Evolutionary conservation across 2,797 vertebrate species (phyloP).

Genomic region (Melanotaenia pygmaea): DNA sequence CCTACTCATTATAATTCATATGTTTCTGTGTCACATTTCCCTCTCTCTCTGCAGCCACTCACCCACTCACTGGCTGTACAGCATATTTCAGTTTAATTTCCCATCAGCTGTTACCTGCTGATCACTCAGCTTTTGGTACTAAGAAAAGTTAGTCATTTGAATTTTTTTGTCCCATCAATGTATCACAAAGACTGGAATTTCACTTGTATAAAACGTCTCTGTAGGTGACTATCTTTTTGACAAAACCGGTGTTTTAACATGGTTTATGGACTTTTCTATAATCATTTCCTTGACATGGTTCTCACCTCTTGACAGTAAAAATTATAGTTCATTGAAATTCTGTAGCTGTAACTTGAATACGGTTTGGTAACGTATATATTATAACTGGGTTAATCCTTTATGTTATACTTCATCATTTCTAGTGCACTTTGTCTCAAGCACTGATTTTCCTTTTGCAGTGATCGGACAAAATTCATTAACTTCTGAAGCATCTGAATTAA

Average conservation of each 20-base stretch:
- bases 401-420: neutral
- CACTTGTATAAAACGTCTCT: slow-evolving; percentile 30
- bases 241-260: slow-evolving; percentile 40
- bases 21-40: slow-evolving; percentile 20
- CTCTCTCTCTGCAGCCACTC: slow-evolving; percentile 2
- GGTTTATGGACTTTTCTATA: slow-evolving; percentile 31
- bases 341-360: neutral
- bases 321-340: slow-evolving; percentile 9
- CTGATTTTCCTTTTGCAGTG: neutral
- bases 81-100: slow-evolving; percentile 32
- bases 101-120: slow-evolving; percentile 34
- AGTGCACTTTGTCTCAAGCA: neutral
- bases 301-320: slow-evolving; percentile 8
- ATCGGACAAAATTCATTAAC: neutral
- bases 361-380: slow-evolving; percentile 4
- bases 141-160: slow-evolving; percentile 36
- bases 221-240: slow-evolving; percentile 16
- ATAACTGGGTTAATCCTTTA: neutral
- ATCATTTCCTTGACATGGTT: slow-evolving; percentile 19
- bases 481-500: neutral
- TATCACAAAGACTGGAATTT: slow-evolving; percentile 44
- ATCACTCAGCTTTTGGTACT: slow-evolving; percentile 5
- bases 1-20: neutral
- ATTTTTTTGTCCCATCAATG: slow-evolving; percentile 55
- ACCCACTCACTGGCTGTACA: neutral